Evolutionary conservation across 2,888 invertebrate genomes (phyloP), one percentile per base, ranked within the genome.

Genomic region (Cetonia aurata): DNA sequence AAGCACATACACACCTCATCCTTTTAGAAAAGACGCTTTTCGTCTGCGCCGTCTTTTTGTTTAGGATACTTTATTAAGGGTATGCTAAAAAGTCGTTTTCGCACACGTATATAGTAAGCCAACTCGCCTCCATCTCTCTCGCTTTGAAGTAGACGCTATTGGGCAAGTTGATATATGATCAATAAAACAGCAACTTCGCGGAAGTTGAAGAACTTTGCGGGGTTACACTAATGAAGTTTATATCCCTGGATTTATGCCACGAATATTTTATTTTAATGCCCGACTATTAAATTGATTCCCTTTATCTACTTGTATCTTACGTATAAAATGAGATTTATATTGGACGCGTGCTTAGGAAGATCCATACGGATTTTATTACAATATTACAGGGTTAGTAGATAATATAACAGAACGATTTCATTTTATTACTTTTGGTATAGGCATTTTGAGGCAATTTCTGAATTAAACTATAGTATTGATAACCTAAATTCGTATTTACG

Each of bases 41-140:
- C 62, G 62, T 52, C 15, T 50, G 37, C 50, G 57, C 53, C 66
- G 56, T 59, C 57, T 69, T 73, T 71, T 72, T 71, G 67, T 73
- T 69, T 70, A 70, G 68, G 55, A 71, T 55, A 70, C 72, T 74
- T 74, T 74, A 74, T 74, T 74, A 74, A 70, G 70, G 66, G 71
- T 74, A 71, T 74, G 66, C 69, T 74, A 68, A 72, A 72, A 74
- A 74, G 65, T 67, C 60, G 62, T 68, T 53, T 71, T 60, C 71
- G 42, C 53, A 68, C 59, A 52, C 52, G 59, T 44, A 67, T 10
- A 37, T 15, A 60, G 60, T 60, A 41, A 57, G 46, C 57, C 57
- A 44, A 69, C 55, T 52, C 42, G 6, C 57, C 42, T 57, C 42
- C n/a, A n/a, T 12, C 57, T 9, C 57, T 62, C 69, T 10, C 41